These are phyloP conservation scores for Cydia strobilella DNA, from an alignment of 1,140 invertebrate genomes.

Conservation along the genomic window DNA sequence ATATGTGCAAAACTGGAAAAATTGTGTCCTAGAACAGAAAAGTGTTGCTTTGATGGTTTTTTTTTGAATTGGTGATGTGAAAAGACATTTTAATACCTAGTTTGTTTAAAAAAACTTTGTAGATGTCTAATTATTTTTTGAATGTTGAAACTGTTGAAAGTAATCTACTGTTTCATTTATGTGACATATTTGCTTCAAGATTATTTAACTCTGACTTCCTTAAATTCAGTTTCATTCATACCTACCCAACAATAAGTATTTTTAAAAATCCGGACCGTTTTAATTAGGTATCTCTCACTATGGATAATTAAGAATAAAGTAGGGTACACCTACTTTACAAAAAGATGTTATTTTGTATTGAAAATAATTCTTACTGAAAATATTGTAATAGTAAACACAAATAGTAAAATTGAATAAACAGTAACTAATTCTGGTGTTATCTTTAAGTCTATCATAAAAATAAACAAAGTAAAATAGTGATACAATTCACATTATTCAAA, in stretches of 20 bases:
- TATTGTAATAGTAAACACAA: background rate
- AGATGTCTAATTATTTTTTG: no score
- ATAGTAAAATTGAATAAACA: background rate
- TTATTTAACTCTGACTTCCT: background rate
- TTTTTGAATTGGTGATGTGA: no score
- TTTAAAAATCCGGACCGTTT: background rate
- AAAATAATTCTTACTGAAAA: background rate
- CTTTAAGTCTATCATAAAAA: background rate
- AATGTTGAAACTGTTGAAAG: no score
- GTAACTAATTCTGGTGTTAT: background rate
- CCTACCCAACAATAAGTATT: background rate
- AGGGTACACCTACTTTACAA: background rate
- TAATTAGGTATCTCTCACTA: background rate
- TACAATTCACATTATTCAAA: slow-evolving; percentile 44
- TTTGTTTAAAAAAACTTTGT: no score
- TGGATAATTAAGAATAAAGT: background rate
- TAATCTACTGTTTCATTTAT: no score
- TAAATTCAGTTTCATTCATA: background rate
- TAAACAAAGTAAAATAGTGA: slow-evolving; percentile 42
- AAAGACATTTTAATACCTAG: no score
- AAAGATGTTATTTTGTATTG: background rate
- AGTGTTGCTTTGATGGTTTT: no score
- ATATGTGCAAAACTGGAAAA: no score
- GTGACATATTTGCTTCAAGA: no score
- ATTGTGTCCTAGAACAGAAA: no score